Conservation (phyloP, 1,140 invertebrate species). For the Bombus waltoni region DNA sequence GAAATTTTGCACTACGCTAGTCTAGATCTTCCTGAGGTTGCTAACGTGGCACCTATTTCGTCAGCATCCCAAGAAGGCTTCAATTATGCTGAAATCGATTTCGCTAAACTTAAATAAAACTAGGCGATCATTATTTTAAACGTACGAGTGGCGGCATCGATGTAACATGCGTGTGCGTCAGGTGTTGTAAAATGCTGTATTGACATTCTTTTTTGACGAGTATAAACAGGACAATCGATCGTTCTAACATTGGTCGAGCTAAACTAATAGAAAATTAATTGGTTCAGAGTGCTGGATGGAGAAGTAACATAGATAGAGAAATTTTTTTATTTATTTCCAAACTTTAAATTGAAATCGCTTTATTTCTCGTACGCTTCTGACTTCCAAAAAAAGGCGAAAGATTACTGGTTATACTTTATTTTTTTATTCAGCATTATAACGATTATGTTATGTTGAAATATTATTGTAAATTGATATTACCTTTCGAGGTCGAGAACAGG, state of each 20-base stretch:
- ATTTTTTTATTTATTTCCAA: slow-evolving; percentile 48
- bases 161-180: not conserved
- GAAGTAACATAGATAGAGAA: slow-evolving; percentile 44
- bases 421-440: slow-evolving; percentile 36
- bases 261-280: slow-evolving; percentile 5
- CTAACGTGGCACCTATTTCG: slow-evolving; percentile 75
- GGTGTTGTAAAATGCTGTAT: slow-evolving; percentile 18
- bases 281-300: slow-evolving; percentile 6
- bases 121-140: slow-evolving; percentile 53
- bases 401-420: slow-evolving; percentile 52
- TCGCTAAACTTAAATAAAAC: slow-evolving; percentile 84
- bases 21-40: slow-evolving; percentile 84
- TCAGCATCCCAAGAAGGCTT: slow-evolving; percentile 82
- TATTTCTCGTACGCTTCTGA: slow-evolving; percentile 38
- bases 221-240: slow-evolving; percentile 43
- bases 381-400: slow-evolving; percentile 7
- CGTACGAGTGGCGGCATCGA: not conserved
- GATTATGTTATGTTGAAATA: slow-evolving; percentile 7
- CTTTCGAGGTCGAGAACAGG: not conserved
- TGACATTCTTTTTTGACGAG: slow-evolving; percentile 38
- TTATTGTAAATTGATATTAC: not conserved
- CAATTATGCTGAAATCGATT: slow-evolving; percentile 89
- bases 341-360: slow-evolving; percentile 24
- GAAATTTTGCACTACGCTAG: slow-evolving; percentile 86
- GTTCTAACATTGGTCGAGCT: slow-evolving; percentile 59